phyloP scores from a whole-genome alignment of 2,888 invertebrate genomes.

The Hypercompe scribonia region DNA sequence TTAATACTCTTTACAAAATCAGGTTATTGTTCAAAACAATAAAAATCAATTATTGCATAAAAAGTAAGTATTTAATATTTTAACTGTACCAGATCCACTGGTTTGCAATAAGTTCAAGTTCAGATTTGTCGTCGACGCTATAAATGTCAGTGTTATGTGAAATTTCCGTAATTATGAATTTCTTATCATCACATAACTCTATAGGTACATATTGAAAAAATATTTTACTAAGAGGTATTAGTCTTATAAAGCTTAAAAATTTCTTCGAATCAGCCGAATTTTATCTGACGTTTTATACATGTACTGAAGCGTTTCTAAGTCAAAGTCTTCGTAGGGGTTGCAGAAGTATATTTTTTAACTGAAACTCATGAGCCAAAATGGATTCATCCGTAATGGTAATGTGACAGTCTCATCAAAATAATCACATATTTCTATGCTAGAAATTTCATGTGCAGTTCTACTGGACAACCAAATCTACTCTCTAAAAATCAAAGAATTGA shows the following conservation, averaged over 20 bases:
- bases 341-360: too few species aligned
- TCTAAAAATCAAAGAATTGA: background rate
- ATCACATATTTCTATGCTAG: background rate
- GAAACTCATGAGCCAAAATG: background rate
- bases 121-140: constrained; percentile 11
- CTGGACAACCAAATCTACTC: too few species aligned
- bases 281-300: too few species aligned
- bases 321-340: too few species aligned
- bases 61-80: background rate
- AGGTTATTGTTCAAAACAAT: background rate
- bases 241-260: background rate
- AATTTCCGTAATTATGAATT: background rate
- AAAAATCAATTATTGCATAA: background rate
- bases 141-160: constrained; percentile 1
- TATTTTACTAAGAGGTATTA: background rate
- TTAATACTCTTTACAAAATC: background rate
- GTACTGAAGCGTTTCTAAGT: too few species aligned
- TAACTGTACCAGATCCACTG: constrained; percentile 10
- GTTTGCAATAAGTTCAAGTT: constrained; percentile 36
- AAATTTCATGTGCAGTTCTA: background rate
- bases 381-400: background rate
- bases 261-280: background rate
- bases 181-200: background rate
- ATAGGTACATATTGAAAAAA: too few species aligned
- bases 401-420: too few species aligned